Base-by-base conservation (phyloP, 2,888 invertebrate genomes). In the Lepidochitona cinerea region DNA sequence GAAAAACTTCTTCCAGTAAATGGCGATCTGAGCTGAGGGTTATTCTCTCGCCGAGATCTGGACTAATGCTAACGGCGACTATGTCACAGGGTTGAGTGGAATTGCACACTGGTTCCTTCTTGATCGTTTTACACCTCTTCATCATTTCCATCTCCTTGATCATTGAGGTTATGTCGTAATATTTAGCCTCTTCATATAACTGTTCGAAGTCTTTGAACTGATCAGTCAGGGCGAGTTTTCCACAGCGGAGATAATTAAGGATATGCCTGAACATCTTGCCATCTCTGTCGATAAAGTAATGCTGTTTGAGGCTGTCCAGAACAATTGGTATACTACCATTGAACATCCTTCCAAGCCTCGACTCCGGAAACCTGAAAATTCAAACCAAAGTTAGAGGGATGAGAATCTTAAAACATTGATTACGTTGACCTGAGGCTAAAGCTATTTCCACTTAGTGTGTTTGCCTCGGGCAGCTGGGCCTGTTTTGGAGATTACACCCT, bases 211-310 rank as follows among this genome's bases (percentile, higher is more conserved):
- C 95, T 36, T 94, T 93, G 91, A 98, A 98, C 90, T 96, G 94
- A 33, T 95, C 94, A 0, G 98, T 96, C 84, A 98, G 94, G 77
- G 96, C 92, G 71, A 98, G 93, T 85, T 95, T 94, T 75, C 96
- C 95, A 90, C 97, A 96, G 86, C 99, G 93, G 93, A 99, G 94
- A 91, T 96, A 99, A 92, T 98, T 98, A 79, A 99, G 93, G 87
- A 99, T 96, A 91, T 99, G 97, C 32, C 98, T 94, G 92, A 99
- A 99, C 95, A 98, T 96, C 81, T 95, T 96, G 2, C 99, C 98
- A 90, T 99, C 99, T 68, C 99, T 93, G 92, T 99, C 99, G 86
- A 99, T 97, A 92, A 99, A 99, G 91, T 99, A 99, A 90, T 99
- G 98, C 89, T 98, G 98, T 91, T 98, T 98, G 82, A 98, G 92